Percentiles rank a stretch among this genome's conserved stretches.
phyloP scores from a whole-genome alignment of 2,888 invertebrate genomes.

The Pammene aurita region DNA sequence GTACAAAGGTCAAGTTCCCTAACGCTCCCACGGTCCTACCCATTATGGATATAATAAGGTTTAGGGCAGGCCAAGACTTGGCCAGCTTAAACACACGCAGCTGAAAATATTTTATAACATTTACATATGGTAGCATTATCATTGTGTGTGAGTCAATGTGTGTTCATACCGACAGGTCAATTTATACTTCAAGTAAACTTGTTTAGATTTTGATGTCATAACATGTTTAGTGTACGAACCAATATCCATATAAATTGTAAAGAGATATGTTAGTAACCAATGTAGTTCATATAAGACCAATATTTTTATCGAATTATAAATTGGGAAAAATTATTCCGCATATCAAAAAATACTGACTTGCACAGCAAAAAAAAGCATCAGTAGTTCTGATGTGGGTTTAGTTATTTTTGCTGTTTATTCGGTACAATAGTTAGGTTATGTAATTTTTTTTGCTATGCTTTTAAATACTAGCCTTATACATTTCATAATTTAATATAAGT shows the following conservation, averaged over 20 bases:
- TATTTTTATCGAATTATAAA: background rate
- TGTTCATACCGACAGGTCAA: conserved; percentile 2
- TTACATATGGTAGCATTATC: conserved; percentile 55
- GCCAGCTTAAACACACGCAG: conserved; percentile 98
- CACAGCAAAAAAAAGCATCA: no score
- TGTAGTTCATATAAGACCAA: background rate
- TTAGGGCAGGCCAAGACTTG: conserved; percentile 98
- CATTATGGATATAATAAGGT: conserved; percentile 97
- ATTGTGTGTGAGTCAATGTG: conserved; percentile 6
- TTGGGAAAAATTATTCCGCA: no score
- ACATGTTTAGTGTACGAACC: conserved; percentile 13
- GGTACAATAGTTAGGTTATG: no score
- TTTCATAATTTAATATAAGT: conserved; percentile 3
- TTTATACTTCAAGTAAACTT: background rate
- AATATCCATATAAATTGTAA: conserved; percentile 1
- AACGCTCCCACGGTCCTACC: conserved; percentile 97
- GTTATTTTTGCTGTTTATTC: no score
- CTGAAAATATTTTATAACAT: conserved; percentile 85
- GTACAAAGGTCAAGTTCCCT: conserved; percentile 97
- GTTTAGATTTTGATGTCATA: conserved; percentile 16
- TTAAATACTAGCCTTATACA: background rate
- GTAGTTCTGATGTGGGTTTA: no score
- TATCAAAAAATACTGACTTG: no score
- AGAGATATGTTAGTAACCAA: background rate
- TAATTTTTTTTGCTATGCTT: no score